Evolutionary conservation across 2,888 invertebrate genomes (phyloP), one percentile per base, ranked within the genome.

Genomic region (Nematopogon swammerdamellus): DNA sequence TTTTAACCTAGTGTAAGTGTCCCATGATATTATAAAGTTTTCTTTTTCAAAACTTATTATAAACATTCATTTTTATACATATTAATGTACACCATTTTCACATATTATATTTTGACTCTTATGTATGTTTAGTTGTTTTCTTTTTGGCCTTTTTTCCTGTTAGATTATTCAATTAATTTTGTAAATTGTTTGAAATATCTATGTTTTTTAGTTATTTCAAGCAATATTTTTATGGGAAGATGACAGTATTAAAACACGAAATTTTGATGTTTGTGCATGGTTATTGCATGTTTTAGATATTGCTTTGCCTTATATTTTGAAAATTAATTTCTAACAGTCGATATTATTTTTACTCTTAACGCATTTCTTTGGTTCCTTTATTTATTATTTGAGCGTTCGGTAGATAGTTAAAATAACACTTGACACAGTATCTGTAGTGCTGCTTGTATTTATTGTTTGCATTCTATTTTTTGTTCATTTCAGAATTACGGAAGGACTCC

Each of bases 291-390:
- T 72, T 64, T 65, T 76, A 76, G 75, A 45, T 73, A 75, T 44
- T 44, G 79, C 79, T 77, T 79, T 72, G 77, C 79, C 79, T 76
- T 61, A 69, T 72, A 66, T 68, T 18, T 44, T 47, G 25, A 47
- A 20, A 44, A 16, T 19, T 17, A 62, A 72, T 74, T 71, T 72
- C 76, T 77, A 79, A 77, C 77, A 62, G 73, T 44, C 14, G 19
- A 72, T 63, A 70, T 68, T 70, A 64, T 63, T 60, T n/a, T 61
- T 60, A 60, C 57, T 60, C 62, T 58, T 77, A 77, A 79, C 79
- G 79, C 79, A 79, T 79, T 79, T 79, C 79, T 77, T 79, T 79
- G 79, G 79, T 79, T 77, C 79, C 79, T 79, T 77, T 73, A 76
- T 76, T 71, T 44, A 43, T 47, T 70, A 73, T 69, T 67, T 72